phyloP scores from a whole-genome alignment of 2,888 invertebrate species.

The Ctenicera cuprea region DNA sequence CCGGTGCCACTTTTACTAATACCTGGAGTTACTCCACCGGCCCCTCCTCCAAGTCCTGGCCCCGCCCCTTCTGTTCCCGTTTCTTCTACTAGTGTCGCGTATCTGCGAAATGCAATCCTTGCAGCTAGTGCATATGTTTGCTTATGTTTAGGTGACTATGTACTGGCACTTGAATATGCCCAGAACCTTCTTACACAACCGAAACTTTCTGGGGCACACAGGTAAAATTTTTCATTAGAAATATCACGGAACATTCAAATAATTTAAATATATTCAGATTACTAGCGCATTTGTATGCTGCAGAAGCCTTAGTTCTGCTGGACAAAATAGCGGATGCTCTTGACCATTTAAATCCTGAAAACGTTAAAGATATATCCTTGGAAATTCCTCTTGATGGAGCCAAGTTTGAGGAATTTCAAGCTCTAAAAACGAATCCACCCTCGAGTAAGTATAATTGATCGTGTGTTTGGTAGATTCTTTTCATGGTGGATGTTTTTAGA shows the following conservation, averaged over 20 bases:
- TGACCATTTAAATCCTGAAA: conserved; percentile 86
- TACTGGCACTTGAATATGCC: conserved; percentile 86
- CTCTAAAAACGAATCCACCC: conserved; percentile 67
- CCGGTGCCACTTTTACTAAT: conserved; percentile 70
- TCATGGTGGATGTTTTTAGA: conserved; percentile 65
- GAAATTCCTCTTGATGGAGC: conserved; percentile 72
- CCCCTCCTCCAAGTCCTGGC: conserved; percentile 68
- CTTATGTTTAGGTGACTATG: conserved; percentile 88
- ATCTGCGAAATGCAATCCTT: conserved; percentile 80
- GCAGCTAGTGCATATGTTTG: conserved; percentile 90
- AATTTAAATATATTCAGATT: conserved; percentile 74
- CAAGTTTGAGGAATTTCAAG: conserved; percentile 69
- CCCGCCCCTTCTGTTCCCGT: conserved; percentile 80
- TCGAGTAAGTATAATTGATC: conserved; percentile 63
- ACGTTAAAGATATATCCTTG: conserved; percentile 76
- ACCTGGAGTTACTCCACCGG: conserved; percentile 69
- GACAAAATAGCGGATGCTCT: conserved; percentile 90
- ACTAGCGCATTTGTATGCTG: conserved; percentile 91
- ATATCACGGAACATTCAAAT: neutral
- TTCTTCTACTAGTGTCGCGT: conserved; percentile 77
- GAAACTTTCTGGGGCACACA: conserved; percentile 82
- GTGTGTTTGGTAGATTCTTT: neutral
- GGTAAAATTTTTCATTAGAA: conserved; percentile 69
- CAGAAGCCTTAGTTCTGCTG: conserved; percentile 89
- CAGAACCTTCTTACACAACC: conserved; percentile 84